These are phyloP conservation scores for Drosophila miranda DNA, from an alignment of 1,140 invertebrate species.

Conservation along the genomic window DNA sequence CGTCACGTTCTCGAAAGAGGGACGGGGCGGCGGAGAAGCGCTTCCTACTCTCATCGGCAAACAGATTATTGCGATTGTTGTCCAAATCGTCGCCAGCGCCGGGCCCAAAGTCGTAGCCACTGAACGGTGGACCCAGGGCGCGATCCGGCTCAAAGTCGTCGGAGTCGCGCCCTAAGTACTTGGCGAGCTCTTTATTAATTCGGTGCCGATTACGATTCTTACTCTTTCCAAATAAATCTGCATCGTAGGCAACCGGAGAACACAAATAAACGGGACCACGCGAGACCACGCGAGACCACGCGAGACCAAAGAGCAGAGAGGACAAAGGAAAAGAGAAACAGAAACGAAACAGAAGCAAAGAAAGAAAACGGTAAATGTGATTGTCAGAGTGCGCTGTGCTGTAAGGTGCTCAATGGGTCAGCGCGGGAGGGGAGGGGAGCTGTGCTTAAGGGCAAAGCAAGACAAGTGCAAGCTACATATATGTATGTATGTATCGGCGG, in stretches of 20 bases:
- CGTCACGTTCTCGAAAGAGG: constrained; percentile 74
- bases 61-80: constrained; percentile 47
- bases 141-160: constrained; percentile 63
- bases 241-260: constrained; percentile 47
- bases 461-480: constrained; percentile 32
- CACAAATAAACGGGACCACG: not conserved
- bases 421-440: too few relatives aligned
- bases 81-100: constrained; percentile 43
- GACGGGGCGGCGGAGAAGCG: constrained; percentile 53
- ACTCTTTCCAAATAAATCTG: constrained; percentile 70
- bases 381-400: constrained; percentile 1
- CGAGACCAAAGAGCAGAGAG: not conserved
- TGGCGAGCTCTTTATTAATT: constrained; percentile 79
- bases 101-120: constrained; percentile 64
- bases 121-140: constrained; percentile 45
- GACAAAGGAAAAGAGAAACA: constrained; percentile 17
- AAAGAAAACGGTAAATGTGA: constrained; percentile 2
- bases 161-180: constrained; percentile 77
- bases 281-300: not conserved
- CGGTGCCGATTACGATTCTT: constrained; percentile 74
- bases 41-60: constrained; percentile 68
- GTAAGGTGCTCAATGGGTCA: too few relatives aligned
- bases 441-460: not conserved
- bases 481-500: too few relatives aligned
- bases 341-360: constrained; percentile 19